These are phyloP conservation scores for Taxidea taxus DNA, from an alignment of 2,113 vertebrate genomes.

Conservation along the genomic window DNA sequence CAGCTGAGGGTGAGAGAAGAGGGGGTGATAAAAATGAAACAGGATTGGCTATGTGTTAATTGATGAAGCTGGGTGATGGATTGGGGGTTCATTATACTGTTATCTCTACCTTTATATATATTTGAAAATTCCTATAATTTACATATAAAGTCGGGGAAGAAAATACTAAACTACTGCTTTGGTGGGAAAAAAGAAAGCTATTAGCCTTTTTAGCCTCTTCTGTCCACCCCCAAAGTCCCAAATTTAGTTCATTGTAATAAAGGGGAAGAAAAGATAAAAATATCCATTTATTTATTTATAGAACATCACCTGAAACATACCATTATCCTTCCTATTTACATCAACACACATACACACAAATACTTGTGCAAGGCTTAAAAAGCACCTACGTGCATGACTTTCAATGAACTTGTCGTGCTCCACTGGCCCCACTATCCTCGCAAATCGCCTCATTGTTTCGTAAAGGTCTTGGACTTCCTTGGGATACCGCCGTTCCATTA, in stretches of 20 bases:
- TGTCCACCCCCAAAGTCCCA: not conserved
- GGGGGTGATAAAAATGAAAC: not conserved
- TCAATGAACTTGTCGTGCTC: constrained; percentile 99
- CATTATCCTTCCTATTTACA: not conserved
- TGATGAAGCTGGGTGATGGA: not conserved
- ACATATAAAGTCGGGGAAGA: not conserved
- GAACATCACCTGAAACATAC: constrained; percentile 22
- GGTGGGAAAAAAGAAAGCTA: not conserved
- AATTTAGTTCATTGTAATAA: constrained; percentile 33
- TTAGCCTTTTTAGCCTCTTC: not conserved
- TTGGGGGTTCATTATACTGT: not conserved
- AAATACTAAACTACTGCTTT: not conserved
- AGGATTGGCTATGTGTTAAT: not conserved
- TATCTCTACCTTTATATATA: not conserved
- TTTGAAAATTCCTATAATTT: not conserved
- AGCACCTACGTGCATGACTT: constrained; percentile 93
- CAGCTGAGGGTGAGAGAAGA: not conserved
- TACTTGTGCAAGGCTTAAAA: not conserved
- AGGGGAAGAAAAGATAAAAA: not conserved
- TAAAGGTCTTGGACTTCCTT: constrained; percentile 97
- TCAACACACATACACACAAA: not conserved
- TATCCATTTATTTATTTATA: constrained; percentile 25
- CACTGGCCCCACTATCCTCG: constrained; percentile 91
- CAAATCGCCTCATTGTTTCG: constrained; percentile 95
- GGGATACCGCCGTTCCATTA: constrained; percentile 95